phyloP scores from a whole-genome alignment of 1,140 invertebrate genomes.

The Ceratina calcarata region DNA sequence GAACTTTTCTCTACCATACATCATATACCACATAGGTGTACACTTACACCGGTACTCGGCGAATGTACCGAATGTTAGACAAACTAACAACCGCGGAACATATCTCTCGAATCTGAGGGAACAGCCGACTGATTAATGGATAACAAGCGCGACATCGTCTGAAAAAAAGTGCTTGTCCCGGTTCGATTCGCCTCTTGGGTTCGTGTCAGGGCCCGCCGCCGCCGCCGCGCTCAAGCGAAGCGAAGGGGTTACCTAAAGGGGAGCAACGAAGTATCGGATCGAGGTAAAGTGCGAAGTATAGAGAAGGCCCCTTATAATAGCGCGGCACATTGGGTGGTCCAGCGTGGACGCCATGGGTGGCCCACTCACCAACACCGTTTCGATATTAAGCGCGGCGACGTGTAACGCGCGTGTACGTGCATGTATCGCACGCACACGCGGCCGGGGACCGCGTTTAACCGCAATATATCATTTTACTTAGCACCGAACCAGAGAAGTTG shows the following conservation, averaged over 20 bases:
- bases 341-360: slow-evolving; percentile 58
- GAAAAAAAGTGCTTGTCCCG: slow-evolving; percentile 1
- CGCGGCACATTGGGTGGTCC: slow-evolving; percentile 64
- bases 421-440: slow-evolving; percentile 57
- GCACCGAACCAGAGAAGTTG: slow-evolving; percentile 43
- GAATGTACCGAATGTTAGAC: neutral
- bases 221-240: too few species aligned
- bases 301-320: slow-evolving; percentile 65
- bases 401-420: slow-evolving; percentile 50
- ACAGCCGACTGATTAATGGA: neutral
- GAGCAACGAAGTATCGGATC: slow-evolving; percentile 53
- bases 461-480: slow-evolving; percentile 67
- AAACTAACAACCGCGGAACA: neutral
- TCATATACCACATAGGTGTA: too few species aligned
- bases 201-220: slow-evolving; percentile 59
- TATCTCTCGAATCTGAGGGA: neutral
- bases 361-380: slow-evolving; percentile 74
- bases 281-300: slow-evolving; percentile 64
- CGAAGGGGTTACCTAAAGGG: slow-evolving; percentile 57
- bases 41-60: neutral
- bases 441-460: slow-evolving; percentile 55
- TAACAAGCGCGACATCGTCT: neutral
- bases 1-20: neutral
- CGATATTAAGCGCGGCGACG: slow-evolving; percentile 73
- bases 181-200: slow-evolving; percentile 33